phyloP scores from a whole-genome alignment of 1,140 invertebrate species.

The Popillia japonica region DNA sequence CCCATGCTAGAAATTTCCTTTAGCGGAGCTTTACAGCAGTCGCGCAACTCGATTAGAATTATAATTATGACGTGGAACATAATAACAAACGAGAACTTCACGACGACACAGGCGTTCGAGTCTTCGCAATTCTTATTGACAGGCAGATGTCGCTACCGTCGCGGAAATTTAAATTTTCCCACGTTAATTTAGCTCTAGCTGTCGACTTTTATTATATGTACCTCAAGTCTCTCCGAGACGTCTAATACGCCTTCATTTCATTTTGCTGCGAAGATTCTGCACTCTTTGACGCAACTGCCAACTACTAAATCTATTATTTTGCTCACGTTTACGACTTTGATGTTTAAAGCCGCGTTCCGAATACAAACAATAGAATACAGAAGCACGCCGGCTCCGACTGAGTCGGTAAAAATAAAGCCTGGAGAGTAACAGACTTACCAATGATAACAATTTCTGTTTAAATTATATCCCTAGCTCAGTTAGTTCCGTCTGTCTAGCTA shows the following conservation, averaged over 20 bases:
- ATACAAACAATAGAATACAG: not conserved
- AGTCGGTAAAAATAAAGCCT: too few species aligned
- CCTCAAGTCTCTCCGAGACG: not conserved
- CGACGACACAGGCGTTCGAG: not conserved
- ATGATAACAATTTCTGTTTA: too few species aligned
- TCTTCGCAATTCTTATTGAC: not conserved
- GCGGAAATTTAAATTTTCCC: not conserved
- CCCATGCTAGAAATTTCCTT: too few species aligned
- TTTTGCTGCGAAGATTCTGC: not conserved
- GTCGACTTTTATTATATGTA: not conserved
- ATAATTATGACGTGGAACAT: too few species aligned
- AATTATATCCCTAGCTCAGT: too few species aligned
- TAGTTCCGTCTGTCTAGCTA: too few species aligned
- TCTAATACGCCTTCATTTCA: not conserved
- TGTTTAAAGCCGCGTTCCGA: not conserved
- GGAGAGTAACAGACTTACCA: too few species aligned
- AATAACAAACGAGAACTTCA: too few species aligned
- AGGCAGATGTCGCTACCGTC: not conserved
- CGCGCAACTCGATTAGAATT: too few species aligned
- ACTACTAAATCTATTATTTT: not conserved
- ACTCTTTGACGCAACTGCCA: not conserved
- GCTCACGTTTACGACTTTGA: not conserved
- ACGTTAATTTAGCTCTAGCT: not conserved
- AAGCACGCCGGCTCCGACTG: too few species aligned
- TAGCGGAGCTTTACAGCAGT: too few species aligned